A percentile compares a stretch with the other conserved stretches of the same genome.
Conservation (phyloP, 2,888 invertebrate species). For the Chymomyza fuscimana region DNA sequence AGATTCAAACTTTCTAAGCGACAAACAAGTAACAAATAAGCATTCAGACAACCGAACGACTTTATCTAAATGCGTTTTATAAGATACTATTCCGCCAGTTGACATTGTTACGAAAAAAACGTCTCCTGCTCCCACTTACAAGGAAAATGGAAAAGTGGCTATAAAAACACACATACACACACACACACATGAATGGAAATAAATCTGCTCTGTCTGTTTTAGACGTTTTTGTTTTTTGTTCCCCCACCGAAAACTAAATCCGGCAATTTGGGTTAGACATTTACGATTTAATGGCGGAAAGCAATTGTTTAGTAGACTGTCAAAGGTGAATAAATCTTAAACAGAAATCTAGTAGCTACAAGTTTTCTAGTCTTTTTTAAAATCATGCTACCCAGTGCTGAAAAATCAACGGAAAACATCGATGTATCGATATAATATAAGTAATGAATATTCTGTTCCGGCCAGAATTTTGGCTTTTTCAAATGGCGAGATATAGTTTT, state of each 20-base stretch:
- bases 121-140: neutral
- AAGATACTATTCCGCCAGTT: neutral
- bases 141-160: neutral
- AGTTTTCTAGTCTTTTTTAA: too few species aligned
- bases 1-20: conserved; percentile 19
- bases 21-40: conserved; percentile 17
- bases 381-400: too few species aligned
- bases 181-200: neutral
- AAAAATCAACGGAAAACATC: too few species aligned
- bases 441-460: too few species aligned
- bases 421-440: too few species aligned
- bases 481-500: too few species aligned
- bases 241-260: conserved; percentile 34
- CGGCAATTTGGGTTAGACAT: conserved; percentile 38
- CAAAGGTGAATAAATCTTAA: neutral
- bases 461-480: too few species aligned
- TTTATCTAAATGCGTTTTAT: conserved; percentile 41
- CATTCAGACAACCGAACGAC: conserved; percentile 21
- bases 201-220: neutral
- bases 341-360: neutral
- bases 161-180: neutral
- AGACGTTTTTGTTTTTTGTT: neutral
- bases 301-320: conserved; percentile 1
- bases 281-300: conserved; percentile 28
- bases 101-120: neutral